phyloP scores from a whole-genome alignment of 2,113 vertebrate genomes.

The Amblyopsis rosae region DNA sequence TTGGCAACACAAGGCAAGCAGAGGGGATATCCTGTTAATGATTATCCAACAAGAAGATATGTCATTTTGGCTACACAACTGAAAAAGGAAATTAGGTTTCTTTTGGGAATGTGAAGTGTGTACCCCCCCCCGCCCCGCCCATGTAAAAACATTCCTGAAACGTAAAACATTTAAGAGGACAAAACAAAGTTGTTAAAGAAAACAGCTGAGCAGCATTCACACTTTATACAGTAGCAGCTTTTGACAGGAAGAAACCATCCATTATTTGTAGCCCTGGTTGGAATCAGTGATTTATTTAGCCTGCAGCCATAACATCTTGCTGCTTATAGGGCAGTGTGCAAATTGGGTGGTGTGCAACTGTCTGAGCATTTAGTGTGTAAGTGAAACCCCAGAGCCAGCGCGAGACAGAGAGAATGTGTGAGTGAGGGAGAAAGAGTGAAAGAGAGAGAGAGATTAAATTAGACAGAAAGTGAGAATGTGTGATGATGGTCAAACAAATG shows the following conservation, averaged over 20 bases:
- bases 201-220: too few relatives aligned
- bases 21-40: constrained; percentile 11
- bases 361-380: constrained; percentile 51
- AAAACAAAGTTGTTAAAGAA: too few relatives aligned
- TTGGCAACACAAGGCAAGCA: not conserved
- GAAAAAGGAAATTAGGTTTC: not conserved
- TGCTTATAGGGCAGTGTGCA: not conserved
- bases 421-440: not conserved
- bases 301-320: not conserved
- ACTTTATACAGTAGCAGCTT: too few relatives aligned
- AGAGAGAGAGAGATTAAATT: constrained; percentile 3
- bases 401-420: not conserved
- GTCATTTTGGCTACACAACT: not conserved
- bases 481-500: constrained; percentile 12
- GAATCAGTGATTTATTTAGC: not conserved
- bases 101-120: not conserved
- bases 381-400: constrained; percentile 28
- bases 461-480: constrained; percentile 7
- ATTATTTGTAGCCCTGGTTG: not conserved
- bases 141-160: not conserved
- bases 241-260: too few relatives aligned
- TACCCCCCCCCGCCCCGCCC: not conserved
- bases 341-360: constrained; percentile 51
- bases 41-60: constrained; percentile 17
- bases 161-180: too few relatives aligned